These are phyloP conservation scores for Gasterosteus aculeatus DNA, from an alignment of 2,113 vertebrate genomes.

Conservation along the genomic window DNA sequence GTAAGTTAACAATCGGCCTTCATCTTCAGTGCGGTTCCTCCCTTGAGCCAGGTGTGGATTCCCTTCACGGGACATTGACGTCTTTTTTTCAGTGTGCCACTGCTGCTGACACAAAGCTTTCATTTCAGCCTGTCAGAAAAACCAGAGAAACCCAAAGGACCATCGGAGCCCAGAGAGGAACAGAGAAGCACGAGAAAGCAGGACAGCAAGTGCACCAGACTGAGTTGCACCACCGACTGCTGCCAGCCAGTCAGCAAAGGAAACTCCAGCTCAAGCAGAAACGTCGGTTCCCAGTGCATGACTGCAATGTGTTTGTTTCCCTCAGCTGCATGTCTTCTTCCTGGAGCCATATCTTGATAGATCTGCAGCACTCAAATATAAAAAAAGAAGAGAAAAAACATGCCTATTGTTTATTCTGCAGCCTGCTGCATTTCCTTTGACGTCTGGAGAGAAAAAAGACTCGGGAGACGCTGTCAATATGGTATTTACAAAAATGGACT, in stretches of 20 bases:
- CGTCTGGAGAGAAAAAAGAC: neutral
- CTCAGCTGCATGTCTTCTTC: conserved; percentile 7
- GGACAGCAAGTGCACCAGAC: conserved; percentile 38
- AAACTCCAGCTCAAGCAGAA: conserved; percentile 49
- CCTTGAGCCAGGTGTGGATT: conserved; percentile 1
- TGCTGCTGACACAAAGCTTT: conserved; percentile 63
- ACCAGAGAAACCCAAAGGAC: conserved; percentile 57
- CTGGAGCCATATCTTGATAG: conserved; percentile 8
- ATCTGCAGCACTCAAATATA: neutral
- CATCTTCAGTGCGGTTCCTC: neutral
- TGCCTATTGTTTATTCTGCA: neutral
- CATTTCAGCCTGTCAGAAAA: conserved; percentile 44
- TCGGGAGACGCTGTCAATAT: conserved; percentile 17
- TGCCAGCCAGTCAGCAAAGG: conserved; percentile 37
- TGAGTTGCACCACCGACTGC: conserved; percentile 29
- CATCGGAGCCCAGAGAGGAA: conserved; percentile 34
- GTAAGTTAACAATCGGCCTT: conserved; percentile 14
- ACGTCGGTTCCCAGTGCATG: conserved; percentile 31
- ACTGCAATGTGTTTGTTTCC: conserved; percentile 33
- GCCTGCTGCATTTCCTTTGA: neutral
- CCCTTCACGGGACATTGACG: conserved; percentile 28
- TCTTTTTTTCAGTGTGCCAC: conserved; percentile 28
- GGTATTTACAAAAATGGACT: neutral
- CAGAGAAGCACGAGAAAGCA: conserved; percentile 22
- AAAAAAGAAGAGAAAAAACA: neutral